Base-by-base conservation (phyloP, 2,888 invertebrate species). In the Drosophila hamatofila region DNA sequence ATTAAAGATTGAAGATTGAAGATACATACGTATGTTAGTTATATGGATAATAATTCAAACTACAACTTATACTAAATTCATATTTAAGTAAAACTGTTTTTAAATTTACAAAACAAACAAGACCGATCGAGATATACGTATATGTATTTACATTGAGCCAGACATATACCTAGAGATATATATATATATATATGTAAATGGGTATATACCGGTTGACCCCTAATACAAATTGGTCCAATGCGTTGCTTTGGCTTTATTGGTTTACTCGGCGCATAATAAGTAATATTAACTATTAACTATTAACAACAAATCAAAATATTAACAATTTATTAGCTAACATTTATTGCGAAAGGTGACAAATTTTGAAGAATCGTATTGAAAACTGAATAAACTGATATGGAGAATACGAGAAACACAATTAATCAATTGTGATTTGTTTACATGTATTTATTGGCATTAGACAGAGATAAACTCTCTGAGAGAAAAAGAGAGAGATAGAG, bases 241-340 rank as follows among this genome's bases (percentile, higher is more conserved):
- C 76, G 77, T 78, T 83, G 81, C 76, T 89, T 78, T 75, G 75
- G 89, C 81, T 75, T 81, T 75, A 78, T 80, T 86, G 67, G 81
- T 72, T 78, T 58, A 66, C 64, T 68, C 65, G 66, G 56, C 81
- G 83, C 72, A 72, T 82, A 60, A 23, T 52, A 52, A 23, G 23
- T 25, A 54, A 39, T 39, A n/a, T 39, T 39, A 39, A 54, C n/a
- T 27, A 56, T 54, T 69, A 72, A 21, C 16, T 25, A 56, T 51
- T 59, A 72, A 21, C n/a, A 60, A 52, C 63, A 55, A 46, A 78
- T 33, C 25, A 55, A 51, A 55, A 41, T 33, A 52, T 55, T n/a
- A 25, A 66, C 25, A 58, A 55, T 63, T 46, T 62, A 71, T 35
- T 70, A 76, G 82, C 79, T 58, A 82, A 84, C 48, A 60, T 72